Base-by-base conservation (phyloP, 2,888 invertebrate genomes). In the Drosophila cognata region DNA sequence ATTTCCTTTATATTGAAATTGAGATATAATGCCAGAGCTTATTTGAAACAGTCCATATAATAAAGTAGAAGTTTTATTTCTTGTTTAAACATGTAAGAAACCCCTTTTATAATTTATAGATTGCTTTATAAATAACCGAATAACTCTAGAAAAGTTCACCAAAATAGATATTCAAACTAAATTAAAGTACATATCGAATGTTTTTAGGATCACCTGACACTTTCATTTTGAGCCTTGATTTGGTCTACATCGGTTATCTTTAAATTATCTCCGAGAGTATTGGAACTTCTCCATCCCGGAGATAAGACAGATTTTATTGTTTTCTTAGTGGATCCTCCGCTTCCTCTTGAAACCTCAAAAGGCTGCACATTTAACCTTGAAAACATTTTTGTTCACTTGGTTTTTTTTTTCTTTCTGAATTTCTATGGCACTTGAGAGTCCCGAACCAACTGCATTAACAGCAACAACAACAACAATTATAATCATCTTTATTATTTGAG, bases 361-460 rank as follows among this genome's bases (percentile, higher is more conserved):
- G 59, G 35, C 28, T 18, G 5, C 11, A 25, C 36, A 57, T 63
- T 61, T 62, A 64, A 68, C 68, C 68, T 68, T 68, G 68, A 71
- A 50, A 41, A 41, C 33, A 29, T 28, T 5, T 28, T 13, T 51
- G 6, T 31, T 13, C 25, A 35, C 36, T 68, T 31, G 31, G 25
- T 43, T 29, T 35, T 67, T 58, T 68, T 67, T 55, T 71, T 25
- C 51, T 36, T 36, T 55, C 16, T 38, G 56, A 50, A 33, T 66
- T 48, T 66, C 18, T 50, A 41, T 43, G 55, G 55, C 53, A 74
- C 77, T 77, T 71, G 72, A 74, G 65, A n/a, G 28, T 56, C 41
- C 16, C 48, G 7, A 61, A 3, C 11, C 33, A 59, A 50, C 29
- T 43, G 16, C 29, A 62, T 21, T 21, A 61, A 50, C 36, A 55